phyloP scores from a whole-genome alignment of 2,888 invertebrate species.

The Julus scanicus region DNA sequence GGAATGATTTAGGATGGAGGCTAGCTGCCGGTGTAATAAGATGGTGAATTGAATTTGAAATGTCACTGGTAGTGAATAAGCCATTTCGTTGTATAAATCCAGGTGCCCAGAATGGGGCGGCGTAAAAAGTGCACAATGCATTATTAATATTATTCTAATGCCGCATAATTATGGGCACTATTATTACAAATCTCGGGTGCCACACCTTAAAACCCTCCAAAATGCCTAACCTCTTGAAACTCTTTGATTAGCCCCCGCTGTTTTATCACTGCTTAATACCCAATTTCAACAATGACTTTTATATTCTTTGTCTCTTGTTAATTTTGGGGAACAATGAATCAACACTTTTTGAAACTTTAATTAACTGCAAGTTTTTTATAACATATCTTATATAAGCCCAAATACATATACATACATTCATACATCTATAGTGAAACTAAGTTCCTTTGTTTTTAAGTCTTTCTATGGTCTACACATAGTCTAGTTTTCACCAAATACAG shows the following conservation, averaged over 20 bases:
- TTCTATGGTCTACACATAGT: background rate
- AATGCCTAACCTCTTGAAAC: slow-evolving; percentile 43
- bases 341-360: slow-evolving; percentile 47
- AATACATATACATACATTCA: background rate
- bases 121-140: background rate
- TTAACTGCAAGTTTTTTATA: slow-evolving; percentile 35
- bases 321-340: slow-evolving; percentile 47
- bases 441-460: background rate
- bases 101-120: slow-evolving; percentile 18
- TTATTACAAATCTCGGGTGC: slow-evolving; percentile 45
- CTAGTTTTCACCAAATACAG: too few species aligned
- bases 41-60: slow-evolving; percentile 31
- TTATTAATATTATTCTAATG: slow-evolving; percentile 45
- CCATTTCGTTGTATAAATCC: slow-evolving; percentile 2
- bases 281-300: slow-evolving; percentile 45
- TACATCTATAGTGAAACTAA: background rate
- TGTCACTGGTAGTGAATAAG: slow-evolving; percentile 31
- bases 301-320: slow-evolving; percentile 47
- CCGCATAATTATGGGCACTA: slow-evolving; percentile 42
- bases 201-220: slow-evolving; percentile 30
- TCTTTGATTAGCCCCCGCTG: slow-evolving; percentile 47
- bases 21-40: background rate
- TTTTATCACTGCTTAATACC: slow-evolving; percentile 47
- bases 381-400: background rate
- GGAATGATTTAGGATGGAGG: background rate